phyloP scores from a whole-genome alignment of 1,140 invertebrate genomes.

The Adoxophyes honmai region DNA sequence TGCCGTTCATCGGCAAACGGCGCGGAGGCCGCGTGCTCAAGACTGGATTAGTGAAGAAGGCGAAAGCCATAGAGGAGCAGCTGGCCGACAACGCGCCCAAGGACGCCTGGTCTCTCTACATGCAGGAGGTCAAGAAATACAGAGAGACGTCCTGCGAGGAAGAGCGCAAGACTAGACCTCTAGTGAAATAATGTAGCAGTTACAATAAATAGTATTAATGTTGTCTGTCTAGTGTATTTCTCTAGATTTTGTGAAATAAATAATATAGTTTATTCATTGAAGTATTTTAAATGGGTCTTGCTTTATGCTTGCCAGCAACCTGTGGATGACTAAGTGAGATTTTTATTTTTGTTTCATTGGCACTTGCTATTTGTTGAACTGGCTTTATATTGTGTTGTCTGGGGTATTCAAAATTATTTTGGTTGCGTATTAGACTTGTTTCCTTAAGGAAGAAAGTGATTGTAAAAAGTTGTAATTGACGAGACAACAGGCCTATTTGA shows the following conservation, averaged over 20 bases:
- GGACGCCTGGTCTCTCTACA: constrained; percentile 94
- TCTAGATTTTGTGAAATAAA: constrained; percentile 3
- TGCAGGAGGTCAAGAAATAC: constrained; percentile 95
- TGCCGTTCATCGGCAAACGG: constrained; percentile 87
- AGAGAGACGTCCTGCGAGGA: constrained; percentile 94
- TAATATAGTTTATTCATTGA: constrained; percentile 8
- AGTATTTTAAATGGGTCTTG: not conserved
- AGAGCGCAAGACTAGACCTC: constrained; percentile 92
- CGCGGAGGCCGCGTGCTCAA: constrained; percentile 91
- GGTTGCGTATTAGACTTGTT: constrained; percentile 10
- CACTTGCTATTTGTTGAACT: too few species aligned
- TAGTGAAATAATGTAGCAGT: constrained; percentile 86
- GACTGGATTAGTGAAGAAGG: constrained; percentile 93
- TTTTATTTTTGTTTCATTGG: too few species aligned
- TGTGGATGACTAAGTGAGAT: too few species aligned
- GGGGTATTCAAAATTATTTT: too few species aligned
- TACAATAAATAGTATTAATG: constrained; percentile 13
- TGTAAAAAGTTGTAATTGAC: too few species aligned
- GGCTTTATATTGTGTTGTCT: too few species aligned
- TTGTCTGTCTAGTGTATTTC: constrained; percentile 9
- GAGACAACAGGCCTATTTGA: too few species aligned
- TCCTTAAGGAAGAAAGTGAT: too few species aligned
- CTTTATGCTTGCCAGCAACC: too few species aligned
- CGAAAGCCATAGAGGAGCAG: constrained; percentile 81
- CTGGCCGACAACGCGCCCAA: constrained; percentile 82